Evolutionary conservation across 2,888 invertebrate species (phyloP).

Genomic region (Antheraea assamensis): DNA sequence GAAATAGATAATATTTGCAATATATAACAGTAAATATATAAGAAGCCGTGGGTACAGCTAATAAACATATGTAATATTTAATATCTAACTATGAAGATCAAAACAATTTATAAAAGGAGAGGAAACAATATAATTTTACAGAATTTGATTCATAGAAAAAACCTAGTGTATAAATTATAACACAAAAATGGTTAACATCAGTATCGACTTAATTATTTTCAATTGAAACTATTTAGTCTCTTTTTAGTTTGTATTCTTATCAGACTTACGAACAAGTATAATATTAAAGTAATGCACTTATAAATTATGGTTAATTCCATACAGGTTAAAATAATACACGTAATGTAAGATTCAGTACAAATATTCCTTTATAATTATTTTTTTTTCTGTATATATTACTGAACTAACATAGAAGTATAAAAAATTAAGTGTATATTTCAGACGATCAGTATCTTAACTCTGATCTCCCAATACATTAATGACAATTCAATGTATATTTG

Average conservation of each 20-base stretch:
- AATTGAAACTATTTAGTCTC: background rate
- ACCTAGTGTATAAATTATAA: background rate
- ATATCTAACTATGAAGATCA: no score
- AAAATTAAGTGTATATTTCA: background rate
- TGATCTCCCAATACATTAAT: no score
- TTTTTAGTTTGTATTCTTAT: background rate
- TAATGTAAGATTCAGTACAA: background rate
- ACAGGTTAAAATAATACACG: background rate
- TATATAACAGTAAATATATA: no score
- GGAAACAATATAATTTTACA: no score
- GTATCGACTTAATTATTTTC: background rate
- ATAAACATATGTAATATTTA: no score
- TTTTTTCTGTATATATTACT: no score
- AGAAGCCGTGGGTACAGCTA: no score
- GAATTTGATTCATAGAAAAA: background rate
- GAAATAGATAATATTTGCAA: no score
- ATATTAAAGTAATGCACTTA: background rate
- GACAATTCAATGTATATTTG: no score
- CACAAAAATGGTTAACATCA: background rate
- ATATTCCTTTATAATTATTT: background rate
- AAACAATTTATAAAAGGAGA: no score
- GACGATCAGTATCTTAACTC: background rate
- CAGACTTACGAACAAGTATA: background rate
- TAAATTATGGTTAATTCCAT: background rate
- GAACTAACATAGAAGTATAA: no score